These are phyloP conservation scores for Zophobas atratus DNA, from an alignment of 1,140 invertebrate species.

Conservation along the genomic window DNA sequence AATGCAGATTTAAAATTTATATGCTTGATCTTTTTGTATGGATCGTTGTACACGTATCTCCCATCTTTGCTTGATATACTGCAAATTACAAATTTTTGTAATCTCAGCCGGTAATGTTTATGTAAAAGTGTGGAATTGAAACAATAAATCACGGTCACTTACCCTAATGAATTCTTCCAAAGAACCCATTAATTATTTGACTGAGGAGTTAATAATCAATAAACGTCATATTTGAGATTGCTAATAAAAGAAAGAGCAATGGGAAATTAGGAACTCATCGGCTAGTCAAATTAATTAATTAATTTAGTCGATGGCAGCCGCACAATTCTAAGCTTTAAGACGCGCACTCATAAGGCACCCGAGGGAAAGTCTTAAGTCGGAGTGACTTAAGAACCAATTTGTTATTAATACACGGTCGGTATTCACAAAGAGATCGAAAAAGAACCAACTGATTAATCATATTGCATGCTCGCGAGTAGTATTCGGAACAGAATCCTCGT, in stretches of 20 bases:
- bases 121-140: slow-evolving; percentile 34
- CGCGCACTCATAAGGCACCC: slow-evolving; percentile 16
- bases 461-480: slow-evolving; percentile 42
- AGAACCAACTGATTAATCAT: slow-evolving; percentile 47
- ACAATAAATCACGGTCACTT: slow-evolving; percentile 16
- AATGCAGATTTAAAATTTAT: slow-evolving; percentile 49
- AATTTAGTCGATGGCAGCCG: slow-evolving; percentile 32
- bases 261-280: slow-evolving; percentile 35
- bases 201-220: slow-evolving; percentile 28
- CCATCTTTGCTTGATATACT: slow-evolving; percentile 42
- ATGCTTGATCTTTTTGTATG: slow-evolving; percentile 29
- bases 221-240: slow-evolving; percentile 29
- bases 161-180: slow-evolving; percentile 31
- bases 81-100: slow-evolving; percentile 47
- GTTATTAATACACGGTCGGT: slow-evolving; percentile 37
- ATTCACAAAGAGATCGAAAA: slow-evolving; percentile 45
- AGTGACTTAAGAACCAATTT: slow-evolving; percentile 40
- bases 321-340: slow-evolving; percentile 14
- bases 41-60: slow-evolving; percentile 15
- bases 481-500: slow-evolving; percentile 29
- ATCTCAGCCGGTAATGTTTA: slow-evolving; percentile 30
- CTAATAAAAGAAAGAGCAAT: slow-evolving; percentile 40
- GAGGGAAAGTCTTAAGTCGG: slow-evolving; percentile 23
- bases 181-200: slow-evolving; percentile 36
- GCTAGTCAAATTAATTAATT: slow-evolving; percentile 48